Conservation (phyloP, 2,888 invertebrate genomes). For the Erebia aethiops region DNA sequence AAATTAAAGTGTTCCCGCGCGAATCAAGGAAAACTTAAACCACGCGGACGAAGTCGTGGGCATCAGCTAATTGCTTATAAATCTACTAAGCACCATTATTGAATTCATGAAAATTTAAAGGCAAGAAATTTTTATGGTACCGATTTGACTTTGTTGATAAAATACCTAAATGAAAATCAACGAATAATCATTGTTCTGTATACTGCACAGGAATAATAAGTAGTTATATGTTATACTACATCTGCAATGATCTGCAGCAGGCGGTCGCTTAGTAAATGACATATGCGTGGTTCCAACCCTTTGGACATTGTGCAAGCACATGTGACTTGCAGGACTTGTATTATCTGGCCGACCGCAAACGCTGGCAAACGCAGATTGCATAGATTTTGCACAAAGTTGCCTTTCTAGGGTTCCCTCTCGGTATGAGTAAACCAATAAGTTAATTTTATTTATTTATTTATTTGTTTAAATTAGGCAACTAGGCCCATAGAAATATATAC, state of each 20-base stretch:
- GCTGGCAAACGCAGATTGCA: conserved; percentile 61
- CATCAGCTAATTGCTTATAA: too few relatives aligned
- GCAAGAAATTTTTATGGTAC: background rate
- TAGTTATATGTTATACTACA: background rate
- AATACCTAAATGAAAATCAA: background rate
- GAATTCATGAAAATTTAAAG: background rate
- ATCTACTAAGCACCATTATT: background rate
- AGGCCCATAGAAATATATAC: too few relatives aligned
- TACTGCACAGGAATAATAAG: too few relatives aligned
- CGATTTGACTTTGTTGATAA: background rate
- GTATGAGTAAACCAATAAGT: background rate
- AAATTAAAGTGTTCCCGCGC: too few relatives aligned
- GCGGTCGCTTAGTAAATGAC: conserved; percentile 32
- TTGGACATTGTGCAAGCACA: conserved; percentile 65
- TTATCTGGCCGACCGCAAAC: conserved; percentile 58
- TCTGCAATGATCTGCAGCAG: conserved; percentile 18
- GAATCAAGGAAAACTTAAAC: too few relatives aligned
- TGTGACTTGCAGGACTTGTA: conserved; percentile 61
- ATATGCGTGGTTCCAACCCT: conserved; percentile 51
- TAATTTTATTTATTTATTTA: too few relatives aligned
- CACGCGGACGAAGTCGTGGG: too few relatives aligned
- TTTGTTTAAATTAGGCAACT: too few relatives aligned
- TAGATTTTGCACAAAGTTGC: conserved; percentile 54
- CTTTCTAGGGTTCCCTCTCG: conserved; percentile 40
- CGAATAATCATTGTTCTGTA: too few relatives aligned